Conservation (phyloP, 2,888 invertebrate species). For the Prionchulus punctatus region DNA sequence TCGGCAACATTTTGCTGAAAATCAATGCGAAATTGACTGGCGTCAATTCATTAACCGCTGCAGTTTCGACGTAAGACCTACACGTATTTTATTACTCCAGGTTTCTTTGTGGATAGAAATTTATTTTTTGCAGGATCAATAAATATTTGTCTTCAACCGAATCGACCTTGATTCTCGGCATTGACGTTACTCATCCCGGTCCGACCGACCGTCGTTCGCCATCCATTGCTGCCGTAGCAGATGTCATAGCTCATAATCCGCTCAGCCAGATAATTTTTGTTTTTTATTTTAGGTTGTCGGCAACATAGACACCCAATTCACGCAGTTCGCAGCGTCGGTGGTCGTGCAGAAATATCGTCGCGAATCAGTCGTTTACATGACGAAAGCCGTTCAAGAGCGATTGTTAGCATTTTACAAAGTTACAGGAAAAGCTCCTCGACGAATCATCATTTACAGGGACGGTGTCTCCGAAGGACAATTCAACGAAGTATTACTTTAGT, state of each 20-base stretch:
- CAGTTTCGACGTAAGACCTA: no score
- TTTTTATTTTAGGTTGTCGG: conserved; percentile 19
- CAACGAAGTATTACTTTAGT: conserved; percentile 9
- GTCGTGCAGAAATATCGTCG: conserved; percentile 48
- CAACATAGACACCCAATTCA: conserved; percentile 23
- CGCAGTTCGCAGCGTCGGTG: conserved; percentile 43
- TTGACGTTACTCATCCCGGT: conserved; percentile 76
- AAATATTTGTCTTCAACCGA: neutral
- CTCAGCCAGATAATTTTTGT: neutral
- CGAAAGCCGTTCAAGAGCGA: conserved; percentile 12
- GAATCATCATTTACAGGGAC: conserved; percentile 22
- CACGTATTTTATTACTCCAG: neutral
- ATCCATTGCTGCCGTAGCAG: conserved; percentile 11
- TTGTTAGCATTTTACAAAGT: conserved; percentile 7
- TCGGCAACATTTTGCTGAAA: conserved; percentile 36
- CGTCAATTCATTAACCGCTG: conserved; percentile 49
- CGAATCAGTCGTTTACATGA: conserved; percentile 6
- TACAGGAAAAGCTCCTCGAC: conserved; percentile 14
- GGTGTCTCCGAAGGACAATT: conserved; percentile 21
- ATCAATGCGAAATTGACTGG: conserved; percentile 57
- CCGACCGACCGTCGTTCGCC: conserved; percentile 45
- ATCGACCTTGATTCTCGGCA: conserved; percentile 53
- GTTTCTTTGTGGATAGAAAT: conserved; percentile 5
- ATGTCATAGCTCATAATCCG: neutral
- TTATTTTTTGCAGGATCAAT: neutral